phyloP scores from a whole-genome alignment of 2,888 invertebrate genomes.

The Panorpa germanica region DNA sequence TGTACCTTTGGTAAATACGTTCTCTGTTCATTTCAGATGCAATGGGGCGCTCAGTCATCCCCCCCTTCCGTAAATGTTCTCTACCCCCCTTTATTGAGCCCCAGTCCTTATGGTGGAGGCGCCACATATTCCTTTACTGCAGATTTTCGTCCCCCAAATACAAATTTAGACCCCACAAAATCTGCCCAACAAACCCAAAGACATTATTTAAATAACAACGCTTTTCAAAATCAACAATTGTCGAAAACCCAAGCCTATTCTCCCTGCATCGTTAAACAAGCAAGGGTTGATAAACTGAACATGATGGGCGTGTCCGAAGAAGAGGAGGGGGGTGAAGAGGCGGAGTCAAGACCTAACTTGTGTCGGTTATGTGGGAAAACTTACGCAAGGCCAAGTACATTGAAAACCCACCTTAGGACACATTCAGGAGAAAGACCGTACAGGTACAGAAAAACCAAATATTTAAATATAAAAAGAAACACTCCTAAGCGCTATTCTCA shows the following conservation, averaged over 20 bases:
- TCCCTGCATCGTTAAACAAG: no score
- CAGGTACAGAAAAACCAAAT: no score
- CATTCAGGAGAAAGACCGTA: slow-evolving; percentile 40
- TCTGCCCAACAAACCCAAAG: slow-evolving; percentile 14
- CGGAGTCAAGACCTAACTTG: slow-evolving; percentile 62
- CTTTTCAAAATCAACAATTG: background rate
- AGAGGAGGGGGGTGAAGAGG: slow-evolving; percentile 28
- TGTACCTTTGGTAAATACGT: background rate
- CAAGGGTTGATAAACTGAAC: no score
- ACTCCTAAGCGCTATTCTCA: no score
- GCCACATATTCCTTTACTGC: slow-evolving; percentile 72
- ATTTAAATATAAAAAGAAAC: no score
- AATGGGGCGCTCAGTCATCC: slow-evolving; percentile 50
- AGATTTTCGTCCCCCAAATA: slow-evolving; percentile 47
- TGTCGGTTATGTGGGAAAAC: slow-evolving; percentile 94
- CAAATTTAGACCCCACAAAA: slow-evolving; percentile 26
- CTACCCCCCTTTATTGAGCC: slow-evolving; percentile 45
- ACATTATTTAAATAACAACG: slow-evolving; percentile 12
- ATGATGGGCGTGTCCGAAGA: slow-evolving; percentile 54
- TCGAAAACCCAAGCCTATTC: background rate
- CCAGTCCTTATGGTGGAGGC: slow-evolving; percentile 41
- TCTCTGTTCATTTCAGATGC: slow-evolving; percentile 30
- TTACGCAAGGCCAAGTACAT: slow-evolving; percentile 87
- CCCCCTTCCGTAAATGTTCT: slow-evolving; percentile 41
- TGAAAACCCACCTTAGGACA: slow-evolving; percentile 92